Conservation (phyloP, 2,797 vertebrate species). For the Columba guinea region DNA sequence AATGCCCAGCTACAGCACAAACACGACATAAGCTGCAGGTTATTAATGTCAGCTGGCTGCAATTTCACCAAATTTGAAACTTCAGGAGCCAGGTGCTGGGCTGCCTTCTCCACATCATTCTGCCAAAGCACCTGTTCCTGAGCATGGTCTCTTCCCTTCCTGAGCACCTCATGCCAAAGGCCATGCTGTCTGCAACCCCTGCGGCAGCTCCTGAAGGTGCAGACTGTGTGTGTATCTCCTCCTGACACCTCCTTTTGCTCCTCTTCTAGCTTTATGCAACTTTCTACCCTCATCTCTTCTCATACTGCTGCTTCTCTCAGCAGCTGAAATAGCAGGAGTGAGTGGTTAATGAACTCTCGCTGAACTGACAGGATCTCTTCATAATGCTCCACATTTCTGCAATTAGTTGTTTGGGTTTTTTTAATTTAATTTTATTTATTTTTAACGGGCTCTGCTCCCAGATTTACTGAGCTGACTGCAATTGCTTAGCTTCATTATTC, state of each 20-base stretch:
- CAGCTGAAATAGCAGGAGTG: not conserved
- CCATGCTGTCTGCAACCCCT: not conserved
- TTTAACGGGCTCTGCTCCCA: conserved; percentile 24
- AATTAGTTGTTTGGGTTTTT: not conserved
- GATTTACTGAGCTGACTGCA: conserved; percentile 54
- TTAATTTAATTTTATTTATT: conserved; percentile 57
- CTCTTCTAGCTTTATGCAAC: not conserved
- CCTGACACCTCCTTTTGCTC: not conserved
- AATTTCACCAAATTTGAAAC: not conserved
- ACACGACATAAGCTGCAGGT: not conserved
- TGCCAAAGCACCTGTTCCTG: not conserved
- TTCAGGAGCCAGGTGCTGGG: not conserved
- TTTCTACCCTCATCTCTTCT: not conserved
- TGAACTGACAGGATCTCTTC: conserved; percentile 47
- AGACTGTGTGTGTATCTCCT: not conserved
- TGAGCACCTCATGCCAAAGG: not conserved
- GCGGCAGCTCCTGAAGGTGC: not conserved
- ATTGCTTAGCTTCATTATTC: conserved; percentile 61
- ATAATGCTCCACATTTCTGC: conserved; percentile 1
- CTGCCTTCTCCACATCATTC: not conserved
- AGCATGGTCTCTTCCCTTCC: not conserved
- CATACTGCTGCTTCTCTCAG: not conserved
- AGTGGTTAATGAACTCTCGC: conserved; percentile 40
- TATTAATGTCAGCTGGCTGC: not conserved
- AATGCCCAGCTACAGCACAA: not conserved